Conservation (phyloP, 2,797 vertebrate species). For the Pseudochromis fuscus region DNA sequence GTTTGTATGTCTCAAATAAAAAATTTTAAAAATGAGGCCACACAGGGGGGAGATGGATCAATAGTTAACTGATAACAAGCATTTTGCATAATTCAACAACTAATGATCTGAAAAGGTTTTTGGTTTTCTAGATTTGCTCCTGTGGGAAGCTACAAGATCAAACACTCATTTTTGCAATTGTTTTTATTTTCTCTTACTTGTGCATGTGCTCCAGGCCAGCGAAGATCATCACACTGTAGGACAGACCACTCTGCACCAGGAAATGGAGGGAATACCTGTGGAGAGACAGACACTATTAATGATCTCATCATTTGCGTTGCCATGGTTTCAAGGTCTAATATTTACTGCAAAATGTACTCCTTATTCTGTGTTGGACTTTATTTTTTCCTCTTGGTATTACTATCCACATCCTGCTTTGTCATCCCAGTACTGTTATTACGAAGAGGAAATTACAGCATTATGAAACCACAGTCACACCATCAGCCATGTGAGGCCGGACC, state of each 20-base stretch:
- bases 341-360: neutral
- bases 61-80: neutral
- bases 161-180: neutral
- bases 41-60: neutral
- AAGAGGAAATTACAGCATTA: slow-evolving; percentile 39
- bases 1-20: slow-evolving; percentile 2
- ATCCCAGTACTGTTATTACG: neutral
- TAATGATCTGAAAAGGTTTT: neutral
- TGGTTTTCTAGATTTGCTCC: neutral
- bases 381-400: neutral
- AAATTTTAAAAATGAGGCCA: neutral
- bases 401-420: slow-evolving; percentile 22
- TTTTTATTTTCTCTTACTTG: slow-evolving; percentile 91
- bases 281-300: slow-evolving; percentile 32
- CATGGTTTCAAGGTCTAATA: neutral
- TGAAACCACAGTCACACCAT: slow-evolving; percentile 37
- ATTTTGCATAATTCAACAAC: neutral
- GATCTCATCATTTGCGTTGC: neutral
- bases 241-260: slow-evolving; percentile 95
- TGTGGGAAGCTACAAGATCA: neutral
- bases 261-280: slow-evolving; percentile 98
- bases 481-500: slow-evolving; percentile 39
- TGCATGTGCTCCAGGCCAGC: slow-evolving; percentile 96
- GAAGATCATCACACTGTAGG: slow-evolving; percentile 94
- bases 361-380: neutral